These are phyloP conservation scores for Triops longicaudatus DNA, from an alignment of 1,140 invertebrate genomes.

Conservation along the genomic window DNA sequence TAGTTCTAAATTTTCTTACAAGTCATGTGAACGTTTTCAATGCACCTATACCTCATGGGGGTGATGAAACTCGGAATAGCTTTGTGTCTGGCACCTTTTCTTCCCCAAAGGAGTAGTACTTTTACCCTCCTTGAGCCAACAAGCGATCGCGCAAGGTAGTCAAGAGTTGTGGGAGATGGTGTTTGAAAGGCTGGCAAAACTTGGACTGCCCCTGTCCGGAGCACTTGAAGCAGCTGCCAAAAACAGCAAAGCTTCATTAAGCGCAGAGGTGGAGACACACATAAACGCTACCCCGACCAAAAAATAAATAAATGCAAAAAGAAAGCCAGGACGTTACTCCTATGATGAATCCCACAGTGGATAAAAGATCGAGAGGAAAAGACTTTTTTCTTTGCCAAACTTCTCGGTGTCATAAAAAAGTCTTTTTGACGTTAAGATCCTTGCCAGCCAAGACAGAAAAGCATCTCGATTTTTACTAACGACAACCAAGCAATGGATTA, in stretches of 20 bases:
- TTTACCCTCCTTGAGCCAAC: not conserved
- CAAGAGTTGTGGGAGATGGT: not conserved
- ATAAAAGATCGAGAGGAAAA: not conserved
- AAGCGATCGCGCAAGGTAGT: not conserved
- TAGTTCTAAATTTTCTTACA: not conserved
- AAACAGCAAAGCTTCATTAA: constrained; percentile 15
- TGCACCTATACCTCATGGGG: not conserved
- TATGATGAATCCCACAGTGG: constrained; percentile 1
- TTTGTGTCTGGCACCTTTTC: constrained; percentile 1
- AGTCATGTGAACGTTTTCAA: not conserved
- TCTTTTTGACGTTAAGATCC: not conserved
- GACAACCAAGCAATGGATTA: too few species aligned
- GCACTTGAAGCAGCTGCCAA: constrained; percentile 7
- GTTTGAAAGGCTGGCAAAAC: not conserved
- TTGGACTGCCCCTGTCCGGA: not conserved
- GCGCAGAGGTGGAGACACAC: constrained; percentile 6
- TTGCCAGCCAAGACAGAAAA: too few species aligned
- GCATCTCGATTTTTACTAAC: too few species aligned
- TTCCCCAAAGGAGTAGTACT: not conserved
- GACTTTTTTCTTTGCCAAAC: not conserved
- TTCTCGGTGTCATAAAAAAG: not conserved
- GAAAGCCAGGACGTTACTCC: not conserved
- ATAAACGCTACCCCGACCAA: not conserved
- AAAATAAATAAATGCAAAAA: not conserved
- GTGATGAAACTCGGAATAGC: constrained; percentile 11